These are phyloP conservation scores for Ophioninae sp. DNA, from an alignment of 2,888 invertebrate genomes.

Conservation along the genomic window DNA sequence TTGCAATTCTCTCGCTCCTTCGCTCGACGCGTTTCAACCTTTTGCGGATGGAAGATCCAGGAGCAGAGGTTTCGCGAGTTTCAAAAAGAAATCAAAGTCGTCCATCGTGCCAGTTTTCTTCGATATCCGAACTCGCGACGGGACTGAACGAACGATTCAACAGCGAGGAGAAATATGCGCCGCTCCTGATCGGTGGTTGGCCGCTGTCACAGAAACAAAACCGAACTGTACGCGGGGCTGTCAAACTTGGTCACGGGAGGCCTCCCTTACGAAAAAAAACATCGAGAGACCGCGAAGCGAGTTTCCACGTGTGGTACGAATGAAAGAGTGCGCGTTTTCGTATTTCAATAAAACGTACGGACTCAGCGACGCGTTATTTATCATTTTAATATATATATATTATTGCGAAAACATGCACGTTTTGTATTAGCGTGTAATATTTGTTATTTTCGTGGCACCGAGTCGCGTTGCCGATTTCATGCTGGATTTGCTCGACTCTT, in stretches of 20 bases:
- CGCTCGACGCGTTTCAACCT: conserved; percentile 70
- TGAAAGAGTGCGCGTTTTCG: not conserved
- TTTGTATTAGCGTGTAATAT: too few relatives aligned
- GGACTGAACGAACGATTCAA: not conserved
- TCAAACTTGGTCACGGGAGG: not conserved
- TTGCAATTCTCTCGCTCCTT: not conserved
- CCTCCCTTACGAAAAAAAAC: not conserved
- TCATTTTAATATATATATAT: not conserved
- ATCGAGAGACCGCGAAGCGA: not conserved
- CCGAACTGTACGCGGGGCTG: not conserved
- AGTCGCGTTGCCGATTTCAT: too few relatives aligned
- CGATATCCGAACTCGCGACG: not conserved
- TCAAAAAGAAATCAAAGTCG: conserved; percentile 80
- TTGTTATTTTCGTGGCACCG: too few relatives aligned
- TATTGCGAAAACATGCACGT: too few relatives aligned
- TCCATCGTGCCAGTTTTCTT: conserved; percentile 58
- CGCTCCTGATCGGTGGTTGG: not conserved
- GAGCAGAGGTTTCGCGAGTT: conserved; percentile 80
- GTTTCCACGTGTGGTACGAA: not conserved
- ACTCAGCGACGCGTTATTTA: not conserved
- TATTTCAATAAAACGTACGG: not conserved
- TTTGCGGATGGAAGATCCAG: conserved; percentile 78
- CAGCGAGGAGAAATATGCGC: not conserved
- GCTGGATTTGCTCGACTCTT: too few relatives aligned
- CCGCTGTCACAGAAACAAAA: conserved; percentile 1